phyloP scores from a whole-genome alignment of 2,888 invertebrate species.

The Perithous albicinctus region DNA sequence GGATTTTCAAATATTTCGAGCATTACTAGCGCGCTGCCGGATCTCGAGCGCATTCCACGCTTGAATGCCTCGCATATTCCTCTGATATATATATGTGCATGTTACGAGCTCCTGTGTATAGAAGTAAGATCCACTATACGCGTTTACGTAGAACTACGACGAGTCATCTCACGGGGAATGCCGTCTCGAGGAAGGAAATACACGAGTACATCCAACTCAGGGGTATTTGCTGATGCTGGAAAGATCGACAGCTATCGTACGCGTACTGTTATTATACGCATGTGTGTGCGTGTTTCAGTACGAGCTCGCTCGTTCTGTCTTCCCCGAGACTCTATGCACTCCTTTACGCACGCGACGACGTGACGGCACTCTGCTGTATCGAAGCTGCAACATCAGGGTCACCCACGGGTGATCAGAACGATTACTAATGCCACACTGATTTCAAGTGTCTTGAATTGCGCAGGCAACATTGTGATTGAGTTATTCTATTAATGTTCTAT shows the following conservation, averaged over 20 bases:
- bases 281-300: slow-evolving; percentile 35
- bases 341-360: slow-evolving; percentile 46
- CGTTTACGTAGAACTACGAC: slow-evolving; percentile 57
- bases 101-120: slow-evolving; percentile 32
- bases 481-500: slow-evolving; percentile 35
- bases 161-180: slow-evolving; percentile 78
- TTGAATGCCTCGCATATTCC: slow-evolving; percentile 39
- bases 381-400: slow-evolving; percentile 41
- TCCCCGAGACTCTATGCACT: slow-evolving; percentile 28
- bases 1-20: slow-evolving; percentile 47
- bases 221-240: slow-evolving; percentile 36
- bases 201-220: slow-evolving; percentile 51
- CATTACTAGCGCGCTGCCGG: slow-evolving; percentile 43
- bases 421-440: slow-evolving; percentile 38
- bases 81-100: slow-evolving; percentile 6
- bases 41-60: slow-evolving; percentile 61
- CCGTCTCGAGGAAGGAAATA: slow-evolving; percentile 75
- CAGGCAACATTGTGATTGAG: slow-evolving; percentile 28
- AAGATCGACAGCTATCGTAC: slow-evolving; percentile 46
- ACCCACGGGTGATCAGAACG: slow-evolving; percentile 33
- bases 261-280: slow-evolving; percentile 53
- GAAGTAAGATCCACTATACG: slow-evolving; percentile 52
- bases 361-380: slow-evolving; percentile 39
- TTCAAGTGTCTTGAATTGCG: slow-evolving; percentile 9
- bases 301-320: slow-evolving; percentile 13